Conservation (phyloP, 2,113 vertebrate species). For the Casuarius casuarius region DNA sequence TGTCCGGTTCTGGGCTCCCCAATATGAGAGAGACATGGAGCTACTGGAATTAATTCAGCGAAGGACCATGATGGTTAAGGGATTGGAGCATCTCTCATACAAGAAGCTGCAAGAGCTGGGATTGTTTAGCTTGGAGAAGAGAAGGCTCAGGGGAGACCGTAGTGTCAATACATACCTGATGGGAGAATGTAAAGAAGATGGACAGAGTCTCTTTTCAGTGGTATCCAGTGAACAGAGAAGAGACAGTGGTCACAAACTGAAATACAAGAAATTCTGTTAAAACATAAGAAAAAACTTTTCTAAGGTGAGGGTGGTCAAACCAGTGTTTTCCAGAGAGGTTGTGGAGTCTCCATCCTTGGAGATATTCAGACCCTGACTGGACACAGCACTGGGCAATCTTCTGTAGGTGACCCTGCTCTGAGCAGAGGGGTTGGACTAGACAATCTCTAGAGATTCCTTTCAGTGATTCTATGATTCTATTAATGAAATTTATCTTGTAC, state of each 20-base stretch:
- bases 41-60: not conserved
- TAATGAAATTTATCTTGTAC: not conserved
- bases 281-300: not conserved
- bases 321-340: not conserved
- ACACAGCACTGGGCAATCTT: not conserved
- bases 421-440: not conserved
- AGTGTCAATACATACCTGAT: not conserved
- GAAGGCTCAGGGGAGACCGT: not conserved
- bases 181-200: accelerated
- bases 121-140: not conserved
- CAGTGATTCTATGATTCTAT: not conserved
- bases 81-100: not conserved
- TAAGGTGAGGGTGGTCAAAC: accelerated
- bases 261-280: not conserved
- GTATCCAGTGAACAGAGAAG: not conserved
- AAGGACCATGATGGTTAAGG: not conserved
- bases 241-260: not conserved
- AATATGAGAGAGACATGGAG: not conserved
- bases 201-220: not conserved
- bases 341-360: not conserved
- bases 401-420: not conserved
- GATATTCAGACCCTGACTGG: not conserved
- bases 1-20: not conserved
- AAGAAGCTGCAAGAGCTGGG: not conserved
- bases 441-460: not conserved